Evolutionary conservation across 2,113 vertebrate genomes (phyloP).

Genomic region (Heterocephalus glaber): DNA sequence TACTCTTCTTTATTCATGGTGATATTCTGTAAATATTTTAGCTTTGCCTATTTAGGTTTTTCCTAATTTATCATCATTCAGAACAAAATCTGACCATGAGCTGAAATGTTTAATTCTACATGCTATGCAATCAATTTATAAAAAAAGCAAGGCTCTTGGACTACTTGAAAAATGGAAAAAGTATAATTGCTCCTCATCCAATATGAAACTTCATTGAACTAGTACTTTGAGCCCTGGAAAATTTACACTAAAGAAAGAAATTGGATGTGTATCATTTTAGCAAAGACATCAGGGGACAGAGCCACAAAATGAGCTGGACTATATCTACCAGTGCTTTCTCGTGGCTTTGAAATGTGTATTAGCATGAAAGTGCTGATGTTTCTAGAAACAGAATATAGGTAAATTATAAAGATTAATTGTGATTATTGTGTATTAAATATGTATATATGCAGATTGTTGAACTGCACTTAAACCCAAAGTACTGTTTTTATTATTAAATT

Average conservation of each 20-base stretch:
- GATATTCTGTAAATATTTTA: not conserved
- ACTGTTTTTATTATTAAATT: conserved; percentile 10
- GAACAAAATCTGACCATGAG: not conserved
- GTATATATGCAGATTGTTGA: not conserved
- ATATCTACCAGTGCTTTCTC: not conserved
- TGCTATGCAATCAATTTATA: not conserved
- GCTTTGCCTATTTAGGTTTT: not conserved
- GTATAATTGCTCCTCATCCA: not conserved
- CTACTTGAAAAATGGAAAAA: conserved; percentile 32
- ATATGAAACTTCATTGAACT: not conserved
- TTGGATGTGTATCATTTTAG: not conserved
- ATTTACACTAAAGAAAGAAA: not conserved
- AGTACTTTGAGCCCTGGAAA: not conserved
- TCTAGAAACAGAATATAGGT: not conserved
- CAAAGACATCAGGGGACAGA: not conserved
- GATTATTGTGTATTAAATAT: not conserved
- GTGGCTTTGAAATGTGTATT: not conserved
- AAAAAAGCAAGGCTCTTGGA: not conserved
- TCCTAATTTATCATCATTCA: not conserved
- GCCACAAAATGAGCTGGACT: not conserved
- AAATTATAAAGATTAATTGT: not conserved
- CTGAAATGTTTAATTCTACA: not conserved
- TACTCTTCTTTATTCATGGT: not conserved
- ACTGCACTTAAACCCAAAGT: not conserved
- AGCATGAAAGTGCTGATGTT: not conserved